These are phyloP conservation scores for Neomicropteryx cornuta DNA, from an alignment of 1,140 invertebrate species.

Conservation along the genomic window DNA sequence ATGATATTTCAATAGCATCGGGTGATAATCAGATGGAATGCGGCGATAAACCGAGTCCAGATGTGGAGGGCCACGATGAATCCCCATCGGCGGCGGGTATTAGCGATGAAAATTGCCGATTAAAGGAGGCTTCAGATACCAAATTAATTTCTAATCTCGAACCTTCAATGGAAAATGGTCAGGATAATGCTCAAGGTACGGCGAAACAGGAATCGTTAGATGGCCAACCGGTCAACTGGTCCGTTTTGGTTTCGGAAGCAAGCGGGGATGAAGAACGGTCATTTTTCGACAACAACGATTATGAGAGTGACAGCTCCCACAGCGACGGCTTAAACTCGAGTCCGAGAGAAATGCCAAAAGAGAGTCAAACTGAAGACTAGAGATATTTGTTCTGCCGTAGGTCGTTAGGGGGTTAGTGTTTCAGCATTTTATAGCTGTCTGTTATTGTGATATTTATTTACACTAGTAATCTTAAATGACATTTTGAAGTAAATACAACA, in stretches of 20 bases:
- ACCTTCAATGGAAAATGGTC: not conserved
- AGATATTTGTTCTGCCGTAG: too few species aligned
- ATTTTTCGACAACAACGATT: not conserved
- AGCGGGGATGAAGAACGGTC: not conserved
- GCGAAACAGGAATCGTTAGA: not conserved
- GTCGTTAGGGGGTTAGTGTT: too few species aligned
- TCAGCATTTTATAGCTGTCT: too few species aligned
- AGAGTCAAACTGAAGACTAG: too few species aligned
- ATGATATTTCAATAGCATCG: too few species aligned
- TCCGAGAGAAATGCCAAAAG: too few species aligned
- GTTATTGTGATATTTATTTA: too few species aligned
- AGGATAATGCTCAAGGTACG: not conserved
- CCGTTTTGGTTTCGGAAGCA: not conserved
- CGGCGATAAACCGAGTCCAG: too few species aligned
- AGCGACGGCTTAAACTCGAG: not conserved
- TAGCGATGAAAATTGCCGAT: not conserved
- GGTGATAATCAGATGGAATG: too few species aligned
- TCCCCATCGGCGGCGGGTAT: not conserved
- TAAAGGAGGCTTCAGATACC: too few species aligned
- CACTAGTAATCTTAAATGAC: too few species aligned
- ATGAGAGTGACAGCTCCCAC: not conserved
- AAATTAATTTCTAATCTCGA: not conserved
- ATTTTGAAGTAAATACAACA: too few species aligned
- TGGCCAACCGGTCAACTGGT: not conserved
- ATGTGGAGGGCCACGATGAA: not conserved